Evolutionary conservation across 2,113 vertebrate species (phyloP).

Genomic region (Phyllostomus discolor): DNA sequence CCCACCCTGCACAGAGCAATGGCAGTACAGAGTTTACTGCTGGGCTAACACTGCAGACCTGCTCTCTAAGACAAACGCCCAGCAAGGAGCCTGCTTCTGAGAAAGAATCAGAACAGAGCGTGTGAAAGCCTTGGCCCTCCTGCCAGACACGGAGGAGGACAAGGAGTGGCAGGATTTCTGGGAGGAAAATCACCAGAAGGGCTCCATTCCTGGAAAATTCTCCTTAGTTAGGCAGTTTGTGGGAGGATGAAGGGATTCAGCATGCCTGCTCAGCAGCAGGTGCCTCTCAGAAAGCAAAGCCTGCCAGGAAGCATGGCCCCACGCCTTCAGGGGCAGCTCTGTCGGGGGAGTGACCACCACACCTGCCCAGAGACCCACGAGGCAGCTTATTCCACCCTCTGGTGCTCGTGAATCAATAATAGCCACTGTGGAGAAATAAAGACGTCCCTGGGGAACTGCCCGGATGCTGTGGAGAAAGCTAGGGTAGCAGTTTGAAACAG

Average conservation of each 20-base stretch:
- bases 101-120: not conserved
- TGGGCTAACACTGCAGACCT: not conserved
- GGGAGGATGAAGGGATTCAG: not conserved
- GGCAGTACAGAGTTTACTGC: not conserved
- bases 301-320: not conserved
- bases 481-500: not conserved
- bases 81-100: not conserved
- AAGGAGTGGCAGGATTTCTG: not conserved
- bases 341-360: not conserved
- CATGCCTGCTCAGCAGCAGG: not conserved
- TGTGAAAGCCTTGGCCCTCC: not conserved
- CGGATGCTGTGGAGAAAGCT: not conserved
- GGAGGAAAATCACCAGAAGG: not conserved
- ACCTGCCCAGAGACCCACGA: not conserved
- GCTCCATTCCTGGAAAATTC: not conserved
- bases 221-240: not conserved
- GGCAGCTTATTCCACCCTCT: not conserved
- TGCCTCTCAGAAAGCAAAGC: not conserved
- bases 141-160: not conserved
- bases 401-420: not conserved
- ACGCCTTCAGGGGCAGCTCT: not conserved
- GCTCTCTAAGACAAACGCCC: not conserved
- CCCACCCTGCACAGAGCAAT: rapidly evolving
- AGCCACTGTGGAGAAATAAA: not conserved
- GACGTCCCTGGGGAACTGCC: not conserved